These are phyloP conservation scores for Nezara viridula DNA, from an alignment of 2,888 invertebrate genomes.

Conservation along the genomic window DNA sequence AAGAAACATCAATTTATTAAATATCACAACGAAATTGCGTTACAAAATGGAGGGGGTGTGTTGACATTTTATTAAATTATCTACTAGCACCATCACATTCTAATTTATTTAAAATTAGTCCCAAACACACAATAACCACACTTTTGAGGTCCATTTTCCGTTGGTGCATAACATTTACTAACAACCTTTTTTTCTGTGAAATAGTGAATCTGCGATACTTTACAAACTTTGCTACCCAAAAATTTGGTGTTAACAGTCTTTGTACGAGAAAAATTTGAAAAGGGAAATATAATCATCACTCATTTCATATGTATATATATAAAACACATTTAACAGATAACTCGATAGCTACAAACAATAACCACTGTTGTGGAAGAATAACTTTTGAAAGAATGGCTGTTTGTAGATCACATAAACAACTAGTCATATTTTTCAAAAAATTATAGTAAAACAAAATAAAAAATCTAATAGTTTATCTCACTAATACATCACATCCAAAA, in stretches of 20 bases:
- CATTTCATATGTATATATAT: slow-evolving; percentile 8
- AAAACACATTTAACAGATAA: slow-evolving; percentile 51
- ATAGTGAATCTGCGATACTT: slow-evolving; percentile 51
- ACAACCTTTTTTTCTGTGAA: slow-evolving; percentile 53
- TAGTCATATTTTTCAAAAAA: slow-evolving; percentile 19
- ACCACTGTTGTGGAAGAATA: slow-evolving; percentile 48
- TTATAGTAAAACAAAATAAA: background rate
- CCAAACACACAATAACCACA: slow-evolving; percentile 48
- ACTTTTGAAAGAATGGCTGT: slow-evolving; percentile 32
- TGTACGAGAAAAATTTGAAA: slow-evolving; percentile 56
- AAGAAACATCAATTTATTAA: slow-evolving; percentile 65
- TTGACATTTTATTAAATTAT: slow-evolving; percentile 55
- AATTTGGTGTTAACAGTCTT: slow-evolving; percentile 63
- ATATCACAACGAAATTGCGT: slow-evolving; percentile 66
- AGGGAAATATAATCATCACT: slow-evolving; percentile 48
- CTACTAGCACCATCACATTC: slow-evolving; percentile 60
- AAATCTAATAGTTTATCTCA: slow-evolving; percentile 59
- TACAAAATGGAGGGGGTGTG: slow-evolving; percentile 64
- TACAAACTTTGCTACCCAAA: slow-evolving; percentile 57
- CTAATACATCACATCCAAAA: slow-evolving; percentile 62
- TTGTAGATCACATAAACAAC: slow-evolving; percentile 54
- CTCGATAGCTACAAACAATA: slow-evolving; percentile 58
- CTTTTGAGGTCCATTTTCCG: slow-evolving; percentile 57
- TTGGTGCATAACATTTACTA: slow-evolving; percentile 57
- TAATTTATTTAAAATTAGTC: slow-evolving; percentile 51